Percentiles rank a stretch among this genome's conserved stretches.
phyloP scores from a whole-genome alignment of 2,797 vertebrate species.

The Lophius americanus region DNA sequence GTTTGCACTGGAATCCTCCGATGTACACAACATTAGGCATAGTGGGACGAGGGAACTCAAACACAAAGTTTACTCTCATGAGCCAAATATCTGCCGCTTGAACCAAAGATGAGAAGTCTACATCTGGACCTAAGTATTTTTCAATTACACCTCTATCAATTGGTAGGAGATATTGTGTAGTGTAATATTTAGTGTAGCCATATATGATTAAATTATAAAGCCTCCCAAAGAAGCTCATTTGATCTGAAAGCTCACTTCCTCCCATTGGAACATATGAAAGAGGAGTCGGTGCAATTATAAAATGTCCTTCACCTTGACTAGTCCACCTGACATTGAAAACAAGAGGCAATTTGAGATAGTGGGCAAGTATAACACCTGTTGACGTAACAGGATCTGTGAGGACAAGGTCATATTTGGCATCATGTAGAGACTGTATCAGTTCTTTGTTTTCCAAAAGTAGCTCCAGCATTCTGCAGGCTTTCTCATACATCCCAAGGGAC shows the following conservation, averaged over 20 bases:
- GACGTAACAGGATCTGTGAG: constrained; percentile 52
- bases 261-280: constrained; percentile 56
- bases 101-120: constrained; percentile 53
- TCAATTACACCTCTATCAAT: constrained; percentile 17
- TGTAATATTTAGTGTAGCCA: constrained; percentile 6
- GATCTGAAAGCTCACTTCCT: constrained; percentile 42
- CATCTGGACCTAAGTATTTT: constrained; percentile 63
- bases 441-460: constrained; percentile 45
- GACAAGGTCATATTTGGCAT: constrained; percentile 59
- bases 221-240: constrained; percentile 61
- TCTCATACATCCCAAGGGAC: neutral
- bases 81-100: constrained; percentile 79
- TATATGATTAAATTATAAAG: constrained; percentile 32
- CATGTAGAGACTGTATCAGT: constrained; percentile 28
- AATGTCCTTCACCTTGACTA: constrained; percentile 52
- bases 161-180: neutral
- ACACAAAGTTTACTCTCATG: constrained; percentile 80
- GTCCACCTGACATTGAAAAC: constrained; percentile 66
- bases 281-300: constrained; percentile 58
- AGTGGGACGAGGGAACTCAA: constrained; percentile 81
- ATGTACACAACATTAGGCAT: constrained; percentile 82
- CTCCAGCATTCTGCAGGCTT: constrained; percentile 23
- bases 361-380: constrained; percentile 44
- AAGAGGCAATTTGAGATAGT: constrained; percentile 52
- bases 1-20: constrained; percentile 80